Percentiles rank a stretch among this genome's conserved stretches.
phyloP scores from a whole-genome alignment of 2,797 vertebrate genomes.

The Champsocephalus gunnari region DNA sequence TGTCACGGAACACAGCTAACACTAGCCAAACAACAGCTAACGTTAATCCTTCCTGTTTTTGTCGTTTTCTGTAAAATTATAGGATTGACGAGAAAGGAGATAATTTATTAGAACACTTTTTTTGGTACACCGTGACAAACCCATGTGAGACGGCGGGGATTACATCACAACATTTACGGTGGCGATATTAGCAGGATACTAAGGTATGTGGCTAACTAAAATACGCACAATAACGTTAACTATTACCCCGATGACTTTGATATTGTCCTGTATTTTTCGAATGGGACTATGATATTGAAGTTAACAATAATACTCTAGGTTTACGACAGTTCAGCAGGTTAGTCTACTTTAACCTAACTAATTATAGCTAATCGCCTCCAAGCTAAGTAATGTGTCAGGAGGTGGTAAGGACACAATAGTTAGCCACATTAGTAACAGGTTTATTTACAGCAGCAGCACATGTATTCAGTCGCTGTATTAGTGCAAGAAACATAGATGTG shows the following conservation, averaged over 20 bases:
- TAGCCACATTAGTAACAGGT: neutral
- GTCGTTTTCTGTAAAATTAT: slow-evolving; percentile 23
- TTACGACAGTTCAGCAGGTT: neutral
- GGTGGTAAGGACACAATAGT: neutral
- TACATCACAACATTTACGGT: neutral
- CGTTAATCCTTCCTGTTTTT: slow-evolving; percentile 57
- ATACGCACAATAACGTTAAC: neutral
- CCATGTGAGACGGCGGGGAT: neutral
- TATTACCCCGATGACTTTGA: neutral
- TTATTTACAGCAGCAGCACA: neutral
- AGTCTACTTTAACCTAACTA: neutral
- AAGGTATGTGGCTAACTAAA: slow-evolving; percentile 26
- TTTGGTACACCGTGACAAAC: slow-evolving; percentile 1
- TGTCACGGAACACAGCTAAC: slow-evolving; percentile 48
- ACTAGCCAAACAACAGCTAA: slow-evolving; percentile 44
- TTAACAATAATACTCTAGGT: too few species aligned
- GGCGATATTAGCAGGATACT: slow-evolving; percentile 10
- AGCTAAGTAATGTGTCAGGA: neutral
- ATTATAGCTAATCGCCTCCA: neutral
- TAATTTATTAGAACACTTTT: neutral
- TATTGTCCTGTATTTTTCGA: neutral
- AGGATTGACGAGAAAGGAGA: neutral
- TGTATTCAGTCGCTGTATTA: neutral
- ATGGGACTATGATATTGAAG: too few species aligned
- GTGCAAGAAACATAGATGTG: neutral